phyloP scores from a whole-genome alignment of 2,113 vertebrate species.

The Suncus etruscus region DNA sequence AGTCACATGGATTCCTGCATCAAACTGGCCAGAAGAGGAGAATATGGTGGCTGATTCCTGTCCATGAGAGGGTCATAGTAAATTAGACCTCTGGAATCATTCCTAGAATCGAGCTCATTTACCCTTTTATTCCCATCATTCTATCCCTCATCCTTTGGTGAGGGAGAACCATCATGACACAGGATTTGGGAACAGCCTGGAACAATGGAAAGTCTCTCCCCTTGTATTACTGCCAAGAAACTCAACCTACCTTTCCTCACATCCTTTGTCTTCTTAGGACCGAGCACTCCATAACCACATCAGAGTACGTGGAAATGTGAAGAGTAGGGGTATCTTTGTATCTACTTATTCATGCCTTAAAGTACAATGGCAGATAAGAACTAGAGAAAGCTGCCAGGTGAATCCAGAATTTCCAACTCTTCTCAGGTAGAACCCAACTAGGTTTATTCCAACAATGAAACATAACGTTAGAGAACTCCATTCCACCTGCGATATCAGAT shows the following conservation, averaged over 20 bases:
- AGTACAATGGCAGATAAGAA: conserved; percentile 22
- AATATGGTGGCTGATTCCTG: too few species aligned
- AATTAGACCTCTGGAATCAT: background rate
- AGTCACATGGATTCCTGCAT: background rate
- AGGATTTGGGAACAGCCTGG: background rate
- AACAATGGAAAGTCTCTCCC: too few species aligned
- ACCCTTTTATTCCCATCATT: background rate
- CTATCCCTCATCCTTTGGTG: too few species aligned
- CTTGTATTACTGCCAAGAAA: background rate
- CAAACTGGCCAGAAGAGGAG: background rate
- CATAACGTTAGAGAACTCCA: background rate
- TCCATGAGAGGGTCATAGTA: accelerated
- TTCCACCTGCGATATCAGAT: too few species aligned
- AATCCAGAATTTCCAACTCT: background rate
- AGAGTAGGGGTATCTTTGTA: background rate
- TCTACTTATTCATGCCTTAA: background rate
- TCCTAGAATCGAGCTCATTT: background rate
- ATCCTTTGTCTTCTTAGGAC: background rate
- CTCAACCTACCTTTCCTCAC: background rate
- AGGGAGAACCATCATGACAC: background rate
- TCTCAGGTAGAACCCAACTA: background rate
- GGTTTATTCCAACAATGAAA: conserved; percentile 28
- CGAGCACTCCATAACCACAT: background rate
- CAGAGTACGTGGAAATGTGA: background rate
- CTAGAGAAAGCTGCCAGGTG: background rate